phyloP scores from a whole-genome alignment of 2,113 vertebrate species.

The Urocynchramus pylzowi region DNA sequence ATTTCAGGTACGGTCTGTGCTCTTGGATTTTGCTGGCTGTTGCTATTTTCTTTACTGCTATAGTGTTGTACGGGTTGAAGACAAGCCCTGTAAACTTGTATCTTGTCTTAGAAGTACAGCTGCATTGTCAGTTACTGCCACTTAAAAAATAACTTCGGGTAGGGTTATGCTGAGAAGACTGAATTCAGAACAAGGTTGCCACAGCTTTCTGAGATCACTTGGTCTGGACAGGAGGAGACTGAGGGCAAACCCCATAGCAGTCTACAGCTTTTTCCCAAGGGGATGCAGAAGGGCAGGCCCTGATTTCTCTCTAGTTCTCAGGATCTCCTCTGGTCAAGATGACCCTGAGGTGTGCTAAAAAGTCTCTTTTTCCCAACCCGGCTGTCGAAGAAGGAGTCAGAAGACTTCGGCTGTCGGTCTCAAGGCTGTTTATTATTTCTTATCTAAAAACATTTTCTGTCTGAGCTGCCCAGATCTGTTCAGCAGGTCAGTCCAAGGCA shows the following conservation, averaged over 20 bases:
- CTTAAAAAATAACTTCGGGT: not conserved
- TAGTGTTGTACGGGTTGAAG: not conserved
- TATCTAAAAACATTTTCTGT: too few relatives aligned
- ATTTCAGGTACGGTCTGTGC: constrained; percentile 75
- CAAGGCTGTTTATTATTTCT: too few relatives aligned
- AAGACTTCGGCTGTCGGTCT: too few relatives aligned
- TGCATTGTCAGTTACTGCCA: not conserved
- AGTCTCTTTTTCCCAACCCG: too few relatives aligned
- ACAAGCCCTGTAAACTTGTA: not conserved
- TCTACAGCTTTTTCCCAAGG: not conserved
- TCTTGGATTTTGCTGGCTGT: not conserved
- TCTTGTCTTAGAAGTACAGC: not conserved
- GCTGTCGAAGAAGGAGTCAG: too few relatives aligned
- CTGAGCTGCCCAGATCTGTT: too few relatives aligned
- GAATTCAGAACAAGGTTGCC: not conserved
- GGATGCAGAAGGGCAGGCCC: not conserved
- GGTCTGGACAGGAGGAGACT: not conserved
- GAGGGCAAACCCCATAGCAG: not conserved
- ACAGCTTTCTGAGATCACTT: not conserved
- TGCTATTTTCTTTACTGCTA: not conserved
- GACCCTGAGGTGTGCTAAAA: too few relatives aligned
- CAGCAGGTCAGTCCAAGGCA: too few relatives aligned
- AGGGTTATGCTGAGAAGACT: not conserved
- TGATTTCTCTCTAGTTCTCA: not conserved
- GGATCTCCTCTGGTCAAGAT: too few relatives aligned